Conservation (phyloP, 2,113 vertebrate genomes). For the Protomyctophum bolini region DNA sequence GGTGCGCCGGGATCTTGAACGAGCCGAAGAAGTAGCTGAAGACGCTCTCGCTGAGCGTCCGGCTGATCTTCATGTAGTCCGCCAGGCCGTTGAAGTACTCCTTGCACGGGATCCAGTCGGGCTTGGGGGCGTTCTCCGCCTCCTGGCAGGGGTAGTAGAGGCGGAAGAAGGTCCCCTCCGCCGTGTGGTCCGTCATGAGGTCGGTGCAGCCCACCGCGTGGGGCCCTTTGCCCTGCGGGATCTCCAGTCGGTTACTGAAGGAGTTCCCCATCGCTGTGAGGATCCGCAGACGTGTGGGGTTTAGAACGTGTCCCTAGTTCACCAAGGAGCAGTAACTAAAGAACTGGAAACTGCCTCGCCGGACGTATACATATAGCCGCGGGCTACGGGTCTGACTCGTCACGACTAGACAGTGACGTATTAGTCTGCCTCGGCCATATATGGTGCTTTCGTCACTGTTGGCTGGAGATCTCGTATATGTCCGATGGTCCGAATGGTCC, state of each 20-base stretch:
- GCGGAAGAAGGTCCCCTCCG: constrained; percentile 88
- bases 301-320: no score
- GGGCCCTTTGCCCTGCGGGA: constrained; percentile 87
- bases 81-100: constrained; percentile 91
- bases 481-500: no score
- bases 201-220: constrained; percentile 89
- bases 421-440: no score
- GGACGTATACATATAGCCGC: no score
- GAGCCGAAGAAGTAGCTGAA: constrained; percentile 85
- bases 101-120: constrained; percentile 87
- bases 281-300: neutral
- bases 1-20: constrained; percentile 84
- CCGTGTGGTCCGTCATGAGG: constrained; percentile 86
- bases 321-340: no score
- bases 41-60: constrained; percentile 78
- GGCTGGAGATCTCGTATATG: no score
- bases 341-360: no score
- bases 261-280: constrained; percentile 73
- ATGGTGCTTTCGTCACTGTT: no score
- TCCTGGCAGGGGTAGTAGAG: constrained; percentile 90
- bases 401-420: no score
- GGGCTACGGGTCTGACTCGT: no score
- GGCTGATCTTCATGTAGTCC: constrained; percentile 87
- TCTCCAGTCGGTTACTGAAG: constrained; percentile 69
- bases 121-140: constrained; percentile 62